Conservation (phyloP, 1,140 invertebrate species). For the Phocides pigmalion region DNA sequence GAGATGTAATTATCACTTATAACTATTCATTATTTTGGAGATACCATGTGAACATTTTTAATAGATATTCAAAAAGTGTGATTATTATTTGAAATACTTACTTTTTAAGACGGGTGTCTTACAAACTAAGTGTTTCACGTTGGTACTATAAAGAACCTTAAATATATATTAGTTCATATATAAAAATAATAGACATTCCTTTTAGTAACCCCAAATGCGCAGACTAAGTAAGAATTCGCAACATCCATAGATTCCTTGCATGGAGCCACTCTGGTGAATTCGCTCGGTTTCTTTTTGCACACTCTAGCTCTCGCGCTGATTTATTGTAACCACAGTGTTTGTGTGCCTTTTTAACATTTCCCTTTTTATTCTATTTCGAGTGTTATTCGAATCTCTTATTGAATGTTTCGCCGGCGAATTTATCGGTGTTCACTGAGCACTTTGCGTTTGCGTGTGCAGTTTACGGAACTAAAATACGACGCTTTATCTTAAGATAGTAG, state of each 20-base stretch:
- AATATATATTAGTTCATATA: no score
- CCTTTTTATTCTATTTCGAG: slow-evolving; percentile 30
- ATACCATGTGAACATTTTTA: no score
- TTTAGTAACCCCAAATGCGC: background rate
- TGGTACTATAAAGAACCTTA: no score
- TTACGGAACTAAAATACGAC: background rate
- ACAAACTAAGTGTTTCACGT: no score
- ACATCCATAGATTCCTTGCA: slow-evolving; percentile 45
- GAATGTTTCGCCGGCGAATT: slow-evolving; percentile 32
- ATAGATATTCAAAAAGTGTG: no score
- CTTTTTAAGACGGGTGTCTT: no score
- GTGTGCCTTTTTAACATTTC: slow-evolving; percentile 44
- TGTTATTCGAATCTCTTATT: slow-evolving; percentile 34
- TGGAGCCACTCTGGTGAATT: slow-evolving; percentile 47
- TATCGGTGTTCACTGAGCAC: slow-evolving; percentile 11
- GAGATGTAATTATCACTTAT: no score
- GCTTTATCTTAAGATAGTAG: background rate
- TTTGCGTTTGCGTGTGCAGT: background rate
- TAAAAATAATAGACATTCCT: background rate
- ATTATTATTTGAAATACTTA: no score
- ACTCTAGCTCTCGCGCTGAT: slow-evolving; percentile 53
- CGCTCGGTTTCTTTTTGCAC: slow-evolving; percentile 49
- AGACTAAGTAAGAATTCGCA: slow-evolving; percentile 15
- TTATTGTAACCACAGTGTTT: slow-evolving; percentile 55
- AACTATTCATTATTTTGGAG: no score